Percentiles rank a stretch among this genome's conserved stretches.
These are phyloP conservation scores for Crematogaster levior DNA, from an alignment of 2,888 invertebrate species.

Conservation along the genomic window DNA sequence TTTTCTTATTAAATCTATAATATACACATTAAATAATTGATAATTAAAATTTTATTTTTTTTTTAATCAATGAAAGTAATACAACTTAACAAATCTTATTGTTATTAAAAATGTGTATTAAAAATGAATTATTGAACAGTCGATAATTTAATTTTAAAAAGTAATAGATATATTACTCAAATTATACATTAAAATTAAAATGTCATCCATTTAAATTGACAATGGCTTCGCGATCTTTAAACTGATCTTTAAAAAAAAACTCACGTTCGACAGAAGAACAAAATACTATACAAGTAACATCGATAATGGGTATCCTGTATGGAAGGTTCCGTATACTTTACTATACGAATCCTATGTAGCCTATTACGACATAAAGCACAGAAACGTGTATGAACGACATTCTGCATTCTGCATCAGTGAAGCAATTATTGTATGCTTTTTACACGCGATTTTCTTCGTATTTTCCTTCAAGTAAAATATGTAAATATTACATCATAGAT, in stretches of 20 bases:
- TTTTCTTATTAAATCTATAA: not conserved
- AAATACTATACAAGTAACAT: constrained; percentile 19
- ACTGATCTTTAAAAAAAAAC: not conserved
- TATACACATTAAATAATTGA: not conserved
- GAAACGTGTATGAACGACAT: not conserved
- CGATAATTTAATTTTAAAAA: not conserved
- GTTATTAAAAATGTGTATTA: too few species aligned
- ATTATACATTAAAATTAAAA: not conserved
- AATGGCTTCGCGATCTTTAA: not conserved
- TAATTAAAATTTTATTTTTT: not conserved
- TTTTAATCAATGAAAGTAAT: not conserved
- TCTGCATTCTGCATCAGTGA: not conserved
- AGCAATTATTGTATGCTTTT: not conserved
- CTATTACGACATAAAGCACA: constrained; percentile 17
- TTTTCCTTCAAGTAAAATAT: constrained; percentile 1
- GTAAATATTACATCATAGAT: not conserved
- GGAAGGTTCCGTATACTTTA: constrained; percentile 11
- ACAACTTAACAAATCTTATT: not conserved
- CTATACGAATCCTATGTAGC: not conserved
- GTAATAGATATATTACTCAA: not conserved
- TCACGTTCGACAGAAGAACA: not conserved
- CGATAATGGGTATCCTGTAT: constrained; percentile 8
- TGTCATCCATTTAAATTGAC: not conserved
- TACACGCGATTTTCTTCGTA: not conserved
- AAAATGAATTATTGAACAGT: not conserved